phyloP scores from a whole-genome alignment of 2,888 invertebrate species.

The Drosophila nr. perissopoda region DNA sequence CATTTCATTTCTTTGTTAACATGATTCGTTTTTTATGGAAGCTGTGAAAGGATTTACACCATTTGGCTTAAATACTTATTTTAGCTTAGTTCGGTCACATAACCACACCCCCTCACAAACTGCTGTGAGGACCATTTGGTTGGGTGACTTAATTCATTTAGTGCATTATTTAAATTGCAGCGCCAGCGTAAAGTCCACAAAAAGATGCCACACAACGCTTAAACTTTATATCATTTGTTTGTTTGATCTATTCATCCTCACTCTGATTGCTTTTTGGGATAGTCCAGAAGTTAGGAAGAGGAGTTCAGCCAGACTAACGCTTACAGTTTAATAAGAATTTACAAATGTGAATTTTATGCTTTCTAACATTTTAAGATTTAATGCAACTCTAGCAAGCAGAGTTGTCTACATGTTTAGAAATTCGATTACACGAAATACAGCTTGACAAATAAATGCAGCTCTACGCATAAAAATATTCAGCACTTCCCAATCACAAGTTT shows the following conservation, averaged over 20 bases:
- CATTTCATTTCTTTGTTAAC: conserved; percentile 76
- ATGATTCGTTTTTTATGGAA: conserved; percentile 70
- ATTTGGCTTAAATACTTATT: conserved; percentile 71
- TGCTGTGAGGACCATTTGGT: conserved; percentile 20
- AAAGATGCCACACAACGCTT: conserved; percentile 36
- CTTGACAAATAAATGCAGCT: neutral
- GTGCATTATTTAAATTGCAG: conserved; percentile 74
- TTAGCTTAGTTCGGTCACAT: conserved; percentile 24
- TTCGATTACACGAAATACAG: neutral
- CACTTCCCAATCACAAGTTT: neutral
- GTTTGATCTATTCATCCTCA: conserved; percentile 14
- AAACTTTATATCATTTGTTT: conserved; percentile 38
- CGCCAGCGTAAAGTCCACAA: conserved; percentile 38
- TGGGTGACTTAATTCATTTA: conserved; percentile 63
- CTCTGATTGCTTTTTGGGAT: conserved; percentile 43
- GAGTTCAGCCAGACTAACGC: neutral
- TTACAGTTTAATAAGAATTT: neutral
- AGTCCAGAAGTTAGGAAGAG: conserved; percentile 32
- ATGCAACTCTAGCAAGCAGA: neutral
- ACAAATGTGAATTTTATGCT: neutral
- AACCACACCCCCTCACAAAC: conserved; percentile 6
- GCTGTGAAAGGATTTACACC: conserved; percentile 67
- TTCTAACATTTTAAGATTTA: neutral
- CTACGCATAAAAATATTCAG: neutral
- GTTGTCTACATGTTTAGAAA: neutral